Evolutionary conservation across 2,797 vertebrate genomes (phyloP).

Genomic region (Lagorchestes hirsutus): DNA sequence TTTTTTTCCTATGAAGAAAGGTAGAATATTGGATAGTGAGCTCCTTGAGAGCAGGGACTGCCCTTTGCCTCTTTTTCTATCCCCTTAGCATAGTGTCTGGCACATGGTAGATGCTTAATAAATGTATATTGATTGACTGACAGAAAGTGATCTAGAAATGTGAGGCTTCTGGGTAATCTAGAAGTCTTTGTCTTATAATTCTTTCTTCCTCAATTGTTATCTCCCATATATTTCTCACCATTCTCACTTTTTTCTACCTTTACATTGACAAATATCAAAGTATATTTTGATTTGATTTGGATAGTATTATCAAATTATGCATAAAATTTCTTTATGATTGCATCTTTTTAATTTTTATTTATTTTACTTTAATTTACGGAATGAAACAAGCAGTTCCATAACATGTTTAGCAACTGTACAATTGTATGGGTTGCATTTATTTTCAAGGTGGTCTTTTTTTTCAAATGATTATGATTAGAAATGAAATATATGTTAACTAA

Average conservation of each 20-base stretch:
- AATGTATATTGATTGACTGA: not conserved
- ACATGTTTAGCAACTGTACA: not conserved
- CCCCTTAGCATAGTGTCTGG: not conserved
- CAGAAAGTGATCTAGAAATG: not conserved
- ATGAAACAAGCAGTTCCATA: not conserved
- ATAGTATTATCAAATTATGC: not conserved
- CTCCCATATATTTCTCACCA: not conserved
- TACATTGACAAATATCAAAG: not conserved
- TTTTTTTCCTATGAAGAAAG: too few relatives aligned
- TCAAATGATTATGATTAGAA: not conserved
- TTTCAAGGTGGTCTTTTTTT: not conserved
- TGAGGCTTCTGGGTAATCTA: not conserved
- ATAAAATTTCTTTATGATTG: not conserved
- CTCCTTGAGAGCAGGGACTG: too few relatives aligned
- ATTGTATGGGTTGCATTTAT: not conserved
- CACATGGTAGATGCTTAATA: not conserved
- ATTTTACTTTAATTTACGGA: not conserved
- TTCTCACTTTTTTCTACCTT: not conserved
- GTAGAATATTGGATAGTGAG: too few relatives aligned
- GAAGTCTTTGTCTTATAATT: not conserved
- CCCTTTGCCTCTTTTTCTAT: too few relatives aligned
- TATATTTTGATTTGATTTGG: not conserved
- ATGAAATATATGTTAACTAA: not conserved
- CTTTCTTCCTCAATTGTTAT: not conserved
- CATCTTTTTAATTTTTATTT: not conserved